Conservation (phyloP, 2,113 vertebrate species). For the Lota lota region DNA sequence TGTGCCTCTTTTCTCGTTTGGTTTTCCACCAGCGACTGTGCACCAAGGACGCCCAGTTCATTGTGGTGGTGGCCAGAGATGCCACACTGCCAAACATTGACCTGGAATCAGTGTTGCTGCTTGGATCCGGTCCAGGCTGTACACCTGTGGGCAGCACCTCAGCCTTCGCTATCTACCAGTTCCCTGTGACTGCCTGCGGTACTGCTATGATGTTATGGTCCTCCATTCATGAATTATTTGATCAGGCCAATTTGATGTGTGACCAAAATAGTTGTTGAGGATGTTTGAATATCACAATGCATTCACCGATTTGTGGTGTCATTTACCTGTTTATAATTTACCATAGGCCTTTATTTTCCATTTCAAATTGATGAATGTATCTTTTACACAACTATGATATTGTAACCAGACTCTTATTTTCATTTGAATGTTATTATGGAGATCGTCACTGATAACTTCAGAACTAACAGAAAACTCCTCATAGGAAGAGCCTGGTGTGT, state of each 20-base stretch:
- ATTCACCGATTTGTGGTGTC: no score
- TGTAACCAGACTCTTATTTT: no score
- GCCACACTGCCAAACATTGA: constrained; percentile 54
- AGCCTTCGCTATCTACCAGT: constrained; percentile 63
- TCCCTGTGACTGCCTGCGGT: constrained; percentile 57
- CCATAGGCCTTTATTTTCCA: no score
- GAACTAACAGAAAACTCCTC: neutral
- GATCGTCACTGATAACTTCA: no score
- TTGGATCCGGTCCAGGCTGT: constrained; percentile 22
- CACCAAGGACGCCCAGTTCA: constrained; percentile 58
- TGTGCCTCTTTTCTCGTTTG: neutral
- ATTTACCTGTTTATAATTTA: no score
- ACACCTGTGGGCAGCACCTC: constrained; percentile 29
- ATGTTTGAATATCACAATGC: no score
- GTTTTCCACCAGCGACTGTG: constrained; percentile 59
- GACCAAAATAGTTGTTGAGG: neutral
- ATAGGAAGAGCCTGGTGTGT: constrained; percentile 50
- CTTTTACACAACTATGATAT: no score
- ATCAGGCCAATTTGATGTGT: neutral
- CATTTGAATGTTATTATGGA: no score
- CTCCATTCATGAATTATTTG: neutral
- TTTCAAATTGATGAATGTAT: no score
- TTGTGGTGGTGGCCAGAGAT: constrained; percentile 56
- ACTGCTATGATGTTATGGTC: constrained; percentile 43
- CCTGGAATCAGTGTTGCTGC: constrained; percentile 38